Conservation (phyloP, 2,797 vertebrate genomes). For the Neosalanx taihuensis region DNA sequence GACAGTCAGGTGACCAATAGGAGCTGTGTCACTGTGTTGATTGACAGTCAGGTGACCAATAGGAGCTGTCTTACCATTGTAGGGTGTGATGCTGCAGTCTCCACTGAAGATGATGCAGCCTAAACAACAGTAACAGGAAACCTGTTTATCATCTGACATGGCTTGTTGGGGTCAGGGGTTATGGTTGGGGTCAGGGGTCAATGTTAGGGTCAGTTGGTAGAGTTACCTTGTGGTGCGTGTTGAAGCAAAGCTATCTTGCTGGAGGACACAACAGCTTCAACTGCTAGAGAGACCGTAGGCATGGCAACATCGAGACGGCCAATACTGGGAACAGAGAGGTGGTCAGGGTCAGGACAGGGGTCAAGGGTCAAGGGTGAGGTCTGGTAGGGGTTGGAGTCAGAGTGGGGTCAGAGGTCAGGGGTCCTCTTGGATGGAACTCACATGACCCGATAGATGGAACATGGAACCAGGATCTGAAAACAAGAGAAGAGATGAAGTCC, state of each 20-base stretch:
- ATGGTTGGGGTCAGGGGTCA: not conserved
- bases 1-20: not conserved
- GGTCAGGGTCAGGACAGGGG: not conserved
- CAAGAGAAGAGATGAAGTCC: conserved; percentile 12
- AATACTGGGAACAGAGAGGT: conserved; percentile 49
- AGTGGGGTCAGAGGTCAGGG: not conserved
- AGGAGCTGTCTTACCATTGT: conserved; percentile 53
- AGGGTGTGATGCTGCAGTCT: conserved; percentile 46
- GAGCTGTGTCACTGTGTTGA: too few species aligned
- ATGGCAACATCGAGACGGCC: conserved; percentile 54
- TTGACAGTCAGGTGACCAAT: not conserved
- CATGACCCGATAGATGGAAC: conserved; percentile 61
- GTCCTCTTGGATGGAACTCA: conserved; percentile 46
- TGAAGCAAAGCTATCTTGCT: conserved; percentile 41
- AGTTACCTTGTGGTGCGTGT: conserved; percentile 56
- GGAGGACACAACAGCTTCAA: conserved; percentile 35
- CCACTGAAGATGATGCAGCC: conserved; percentile 60
- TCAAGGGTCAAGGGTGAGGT: not conserved
- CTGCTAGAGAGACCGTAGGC: conserved; percentile 20
- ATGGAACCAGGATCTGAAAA: conserved; percentile 60
- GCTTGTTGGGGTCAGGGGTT: too few species aligned
- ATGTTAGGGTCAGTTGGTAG: not conserved
- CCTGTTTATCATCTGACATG: too few species aligned
- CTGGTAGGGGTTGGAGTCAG: not conserved
- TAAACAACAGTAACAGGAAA: conserved; percentile 26